Evolutionary conservation across 2,888 invertebrate genomes (phyloP), one percentile per base, ranked within the genome.

Genomic region (Torymus auratus): DNA sequence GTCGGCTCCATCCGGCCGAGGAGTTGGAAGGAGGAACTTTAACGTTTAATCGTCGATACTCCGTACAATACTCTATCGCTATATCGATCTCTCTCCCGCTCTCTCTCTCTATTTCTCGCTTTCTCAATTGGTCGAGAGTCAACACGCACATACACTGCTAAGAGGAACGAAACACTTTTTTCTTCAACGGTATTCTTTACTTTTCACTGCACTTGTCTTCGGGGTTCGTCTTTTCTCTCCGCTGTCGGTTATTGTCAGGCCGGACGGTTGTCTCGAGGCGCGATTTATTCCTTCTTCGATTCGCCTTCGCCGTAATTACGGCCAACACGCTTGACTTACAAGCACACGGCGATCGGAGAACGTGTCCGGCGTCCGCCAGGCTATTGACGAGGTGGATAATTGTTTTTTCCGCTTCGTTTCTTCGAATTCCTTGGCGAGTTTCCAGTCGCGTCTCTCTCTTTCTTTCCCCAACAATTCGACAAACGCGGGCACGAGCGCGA

Each of bases 341-440:
- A 64, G 28, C 28, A 73, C 73, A 53, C 53, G 17, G 10, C 12
- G n/a, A 23, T 14, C 50, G 41, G 60, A 28, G 28, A 14, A 72
- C 15, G 53, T 10, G 55, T 50, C 17, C 60, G 17, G 52, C 28
- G 28, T 28, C 28, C 28, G 60, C 61, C 53, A 53, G 67, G 67
- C 64, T 73, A 73, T 65, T 56, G 68, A 76, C 61, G 61, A 61
- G 62, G 69, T 17, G 56, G n/a, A 61, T 77, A 70, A 70, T 77
- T 77, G 70, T 70, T 77, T 77, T 62, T 72, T 79, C 61, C 41
- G 68, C 73, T 62, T 69, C 50, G 77, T 70, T 67, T 80, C 55
- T 52, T 71, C 69, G 52, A 56, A 76, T 76, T 67, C 17, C 53
- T 73, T 83, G 83, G 79, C 82, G 70, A 70, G 73, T 52, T 76